These are phyloP conservation scores for Gryllus longicercus DNA, from an alignment of 2,888 invertebrate species.

Conservation along the genomic window DNA sequence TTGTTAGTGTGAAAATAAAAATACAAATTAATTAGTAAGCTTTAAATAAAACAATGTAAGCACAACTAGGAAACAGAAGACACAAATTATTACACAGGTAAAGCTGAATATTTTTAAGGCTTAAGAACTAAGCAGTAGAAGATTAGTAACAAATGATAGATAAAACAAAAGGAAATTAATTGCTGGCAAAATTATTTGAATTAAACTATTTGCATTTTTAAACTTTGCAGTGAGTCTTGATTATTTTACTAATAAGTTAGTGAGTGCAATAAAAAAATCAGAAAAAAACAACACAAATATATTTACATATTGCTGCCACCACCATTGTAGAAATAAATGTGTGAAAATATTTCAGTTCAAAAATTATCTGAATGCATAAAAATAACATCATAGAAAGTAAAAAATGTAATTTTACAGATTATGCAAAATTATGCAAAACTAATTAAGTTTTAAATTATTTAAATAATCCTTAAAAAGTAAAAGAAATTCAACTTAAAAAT, in stretches of 20 bases:
- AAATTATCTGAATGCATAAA: too few relatives aligned
- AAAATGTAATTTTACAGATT: too few relatives aligned
- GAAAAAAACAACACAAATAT: neutral
- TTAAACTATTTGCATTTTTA: too few relatives aligned
- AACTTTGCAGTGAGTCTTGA: too few relatives aligned
- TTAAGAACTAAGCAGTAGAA: constrained; percentile 25
- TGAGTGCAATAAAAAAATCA: neutral
- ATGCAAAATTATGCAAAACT: too few relatives aligned
- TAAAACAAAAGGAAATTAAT: constrained; percentile 22
- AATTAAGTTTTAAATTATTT: neutral
- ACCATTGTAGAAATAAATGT: neutral
- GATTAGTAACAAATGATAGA: neutral
- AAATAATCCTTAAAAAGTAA: neutral
- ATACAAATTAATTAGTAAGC: constrained; percentile 10
- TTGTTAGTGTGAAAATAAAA: constrained; percentile 32
- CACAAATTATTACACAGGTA: constrained; percentile 17
- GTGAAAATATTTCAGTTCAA: too few relatives aligned
- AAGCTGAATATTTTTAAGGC: neutral
- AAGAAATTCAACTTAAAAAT: too few relatives aligned
- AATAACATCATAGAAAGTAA: too few relatives aligned
- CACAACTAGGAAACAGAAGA: constrained; percentile 3
- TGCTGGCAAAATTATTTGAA: neutral
- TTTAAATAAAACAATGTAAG: constrained; percentile 4
- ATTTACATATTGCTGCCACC: constrained; percentile 21
- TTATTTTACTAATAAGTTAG: too few relatives aligned